phyloP scores from a whole-genome alignment of 2,113 vertebrate genomes.

The Hiodon alosoides region DNA sequence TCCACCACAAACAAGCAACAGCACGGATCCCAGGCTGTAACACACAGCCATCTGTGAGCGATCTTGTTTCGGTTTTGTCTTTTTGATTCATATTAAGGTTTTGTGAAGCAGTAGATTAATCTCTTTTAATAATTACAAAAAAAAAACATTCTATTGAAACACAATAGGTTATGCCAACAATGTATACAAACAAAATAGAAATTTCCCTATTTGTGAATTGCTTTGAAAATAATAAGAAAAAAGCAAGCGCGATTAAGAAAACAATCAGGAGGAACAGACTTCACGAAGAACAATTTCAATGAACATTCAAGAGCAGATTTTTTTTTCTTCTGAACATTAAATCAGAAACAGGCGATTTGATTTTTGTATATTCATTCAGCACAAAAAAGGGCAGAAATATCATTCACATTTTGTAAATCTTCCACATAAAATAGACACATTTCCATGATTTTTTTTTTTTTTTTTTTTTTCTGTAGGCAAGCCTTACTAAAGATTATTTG shows the following conservation, averaged over 20 bases:
- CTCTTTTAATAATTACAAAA: slow-evolving; percentile 65
- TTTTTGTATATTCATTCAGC: slow-evolving; percentile 40
- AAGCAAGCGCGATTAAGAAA: slow-evolving; percentile 38
- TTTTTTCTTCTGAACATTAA: slow-evolving; percentile 53
- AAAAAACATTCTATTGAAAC: slow-evolving; percentile 72
- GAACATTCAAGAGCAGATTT: slow-evolving; percentile 57
- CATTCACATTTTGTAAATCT: slow-evolving; percentile 60
- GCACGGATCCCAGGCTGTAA: too few relatives aligned
- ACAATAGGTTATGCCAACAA: slow-evolving; percentile 73
- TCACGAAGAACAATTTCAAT: slow-evolving; percentile 64
- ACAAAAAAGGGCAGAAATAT: slow-evolving; percentile 49
- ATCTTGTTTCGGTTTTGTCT: neutral
- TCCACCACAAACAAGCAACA: too few relatives aligned
- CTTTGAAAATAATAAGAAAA: slow-evolving; percentile 57
- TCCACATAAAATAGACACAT: slow-evolving; percentile 46
- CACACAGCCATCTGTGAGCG: too few relatives aligned
- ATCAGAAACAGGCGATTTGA: slow-evolving; percentile 54
- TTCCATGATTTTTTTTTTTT: neutral
- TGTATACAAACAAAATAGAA: slow-evolving; percentile 72
- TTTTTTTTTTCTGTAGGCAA: slow-evolving; percentile 8
- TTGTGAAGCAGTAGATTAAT: slow-evolving; percentile 49
- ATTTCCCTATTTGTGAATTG: slow-evolving; percentile 54
- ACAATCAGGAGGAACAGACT: slow-evolving; percentile 59
- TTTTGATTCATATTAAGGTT: slow-evolving; percentile 12
- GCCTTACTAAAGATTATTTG: slow-evolving; percentile 19